phyloP scores from a whole-genome alignment of 2,797 vertebrate species.

The Crenuchus spilurus region DNA sequence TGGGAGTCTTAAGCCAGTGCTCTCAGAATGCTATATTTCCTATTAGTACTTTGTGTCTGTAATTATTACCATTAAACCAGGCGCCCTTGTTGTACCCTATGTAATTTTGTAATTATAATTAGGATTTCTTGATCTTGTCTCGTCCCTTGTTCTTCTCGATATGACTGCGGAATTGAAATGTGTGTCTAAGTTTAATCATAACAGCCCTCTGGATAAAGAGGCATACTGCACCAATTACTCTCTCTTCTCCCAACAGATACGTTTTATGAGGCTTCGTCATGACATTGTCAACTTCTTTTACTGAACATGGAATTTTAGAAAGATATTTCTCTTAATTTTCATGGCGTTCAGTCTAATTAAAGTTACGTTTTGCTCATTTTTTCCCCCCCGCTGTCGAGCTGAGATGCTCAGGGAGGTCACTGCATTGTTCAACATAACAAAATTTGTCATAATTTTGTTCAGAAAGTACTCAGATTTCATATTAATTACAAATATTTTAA shows the following conservation, averaged over 20 bases:
- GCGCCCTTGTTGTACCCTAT: constrained; percentile 68
- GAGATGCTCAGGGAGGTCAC: background rate
- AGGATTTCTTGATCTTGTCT: constrained; percentile 76
- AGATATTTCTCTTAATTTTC: constrained; percentile 35
- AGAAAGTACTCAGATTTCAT: no score
- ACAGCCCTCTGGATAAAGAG: constrained; percentile 62
- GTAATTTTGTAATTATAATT: constrained; percentile 76
- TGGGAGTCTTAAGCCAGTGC: constrained; percentile 57
- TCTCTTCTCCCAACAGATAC: constrained; percentile 54
- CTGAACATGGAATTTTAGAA: constrained; percentile 23
- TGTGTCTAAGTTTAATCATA: constrained; percentile 66
- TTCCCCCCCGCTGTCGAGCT: background rate
- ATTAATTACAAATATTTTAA: no score
- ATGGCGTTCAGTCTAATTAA: constrained; percentile 42
- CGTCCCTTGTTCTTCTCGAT: constrained; percentile 68
- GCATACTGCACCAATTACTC: constrained; percentile 53
- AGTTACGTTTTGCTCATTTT: background rate
- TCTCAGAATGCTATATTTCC: constrained; percentile 64
- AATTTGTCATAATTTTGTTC: no score
- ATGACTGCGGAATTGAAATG: constrained; percentile 70
- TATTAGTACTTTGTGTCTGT: constrained; percentile 69
- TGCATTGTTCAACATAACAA: constrained; percentile 10
- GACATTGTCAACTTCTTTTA: constrained; percentile 42
- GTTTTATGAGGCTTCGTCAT: constrained; percentile 39
- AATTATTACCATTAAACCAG: constrained; percentile 71